Evolutionary conservation across 92 coral and sea anemone species (phyloP).

Genomic region (Muricea muricata): DNA sequence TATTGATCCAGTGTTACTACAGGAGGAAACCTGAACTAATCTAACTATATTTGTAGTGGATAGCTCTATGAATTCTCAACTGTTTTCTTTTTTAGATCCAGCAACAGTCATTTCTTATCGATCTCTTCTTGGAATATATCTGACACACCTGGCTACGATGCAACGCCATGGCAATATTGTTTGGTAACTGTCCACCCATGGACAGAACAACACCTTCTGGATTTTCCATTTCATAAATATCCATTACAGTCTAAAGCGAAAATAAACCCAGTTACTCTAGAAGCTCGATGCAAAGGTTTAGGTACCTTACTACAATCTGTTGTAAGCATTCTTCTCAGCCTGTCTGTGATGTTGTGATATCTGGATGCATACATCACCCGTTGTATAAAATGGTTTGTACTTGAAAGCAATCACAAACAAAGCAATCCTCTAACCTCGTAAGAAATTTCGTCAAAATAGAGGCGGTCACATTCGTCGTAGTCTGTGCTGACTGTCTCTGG

Average conservation of each 20-base stretch:
- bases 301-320: no score
- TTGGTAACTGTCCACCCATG: constrained; percentile 99
- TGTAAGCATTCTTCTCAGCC: no score
- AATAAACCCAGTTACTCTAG: no score
- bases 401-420: no score
- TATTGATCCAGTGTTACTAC: no score
- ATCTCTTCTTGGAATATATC: not conserved
- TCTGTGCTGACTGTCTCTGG: constrained; percentile 99
- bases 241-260: constrained; percentile 85
- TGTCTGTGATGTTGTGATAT: no score
- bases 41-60: no score
- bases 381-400: no score
- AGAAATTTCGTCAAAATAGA: constrained; percentile 97
- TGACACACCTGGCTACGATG: constrained; percentile 92
- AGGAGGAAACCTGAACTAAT: no score
- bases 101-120: not conserved
- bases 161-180: constrained; percentile 95
- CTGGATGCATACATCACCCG: no score
- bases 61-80: no score
- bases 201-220: constrained; percentile 95
- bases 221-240: constrained; percentile 88
- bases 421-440: constrained; percentile 88
- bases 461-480: constrained; percentile 95
- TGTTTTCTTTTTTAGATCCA: not conserved
- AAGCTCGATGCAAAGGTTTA: no score